phyloP scores from a whole-genome alignment of 2,797 vertebrate species.

The Halcyon chelicuti region DNA sequence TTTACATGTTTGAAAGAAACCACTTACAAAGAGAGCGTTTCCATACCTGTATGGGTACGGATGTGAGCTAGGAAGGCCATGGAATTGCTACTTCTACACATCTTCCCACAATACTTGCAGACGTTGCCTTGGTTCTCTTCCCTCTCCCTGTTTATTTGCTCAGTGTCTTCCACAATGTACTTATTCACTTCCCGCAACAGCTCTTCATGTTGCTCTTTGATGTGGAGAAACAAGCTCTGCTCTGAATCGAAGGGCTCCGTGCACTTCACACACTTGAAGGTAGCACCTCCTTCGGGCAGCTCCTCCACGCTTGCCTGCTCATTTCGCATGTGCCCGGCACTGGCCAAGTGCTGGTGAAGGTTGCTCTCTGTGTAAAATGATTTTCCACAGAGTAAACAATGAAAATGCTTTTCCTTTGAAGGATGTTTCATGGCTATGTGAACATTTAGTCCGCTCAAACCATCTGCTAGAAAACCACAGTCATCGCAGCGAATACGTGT shows the following conservation, averaged over 20 bases:
- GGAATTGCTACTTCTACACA: constrained; percentile 98
- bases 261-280: constrained; percentile 96
- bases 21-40: neutral
- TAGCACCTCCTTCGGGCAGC: constrained; percentile 92
- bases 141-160: constrained; percentile 96
- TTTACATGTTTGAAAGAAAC: neutral
- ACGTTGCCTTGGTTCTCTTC: constrained; percentile 97
- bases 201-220: constrained; percentile 98
- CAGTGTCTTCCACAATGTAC: constrained; percentile 96
- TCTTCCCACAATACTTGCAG: constrained; percentile 97
- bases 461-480: constrained; percentile 96
- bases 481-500: constrained; percentile 92
- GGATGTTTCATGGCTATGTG: constrained; percentile 99
- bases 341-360: constrained; percentile 96
- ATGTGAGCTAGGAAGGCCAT: constrained; percentile 98
- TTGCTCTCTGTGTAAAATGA: constrained; percentile 98
- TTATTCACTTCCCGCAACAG: constrained; percentile 96
- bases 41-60: constrained; percentile 96
- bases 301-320: constrained; percentile 95
- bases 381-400: constrained; percentile 96
- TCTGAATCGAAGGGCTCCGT: constrained; percentile 93
- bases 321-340: constrained; percentile 91
- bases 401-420: constrained; percentile 96
- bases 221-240: constrained; percentile 94
- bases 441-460: constrained; percentile 94